phyloP scores from a whole-genome alignment of 2,888 invertebrate species.

The Oxycera nigricornis region DNA sequence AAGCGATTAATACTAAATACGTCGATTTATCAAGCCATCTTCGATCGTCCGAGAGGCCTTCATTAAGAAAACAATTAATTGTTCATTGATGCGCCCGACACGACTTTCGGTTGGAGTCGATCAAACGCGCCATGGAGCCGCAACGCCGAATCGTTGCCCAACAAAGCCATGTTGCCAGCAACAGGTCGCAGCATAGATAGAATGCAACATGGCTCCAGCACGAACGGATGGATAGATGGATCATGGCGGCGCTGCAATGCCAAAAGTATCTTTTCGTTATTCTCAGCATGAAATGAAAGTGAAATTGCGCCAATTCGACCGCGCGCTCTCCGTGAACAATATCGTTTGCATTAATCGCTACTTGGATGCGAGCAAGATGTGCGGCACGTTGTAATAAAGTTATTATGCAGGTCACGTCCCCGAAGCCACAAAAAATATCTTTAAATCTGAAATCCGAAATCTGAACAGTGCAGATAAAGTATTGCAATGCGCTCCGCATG shows the following conservation, averaged over 20 bases:
- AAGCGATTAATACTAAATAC: not conserved
- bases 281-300: slow-evolving; percentile 22
- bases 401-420: slow-evolving; percentile 24
- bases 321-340: slow-evolving; percentile 19
- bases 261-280: not conserved
- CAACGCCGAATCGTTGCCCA: not conserved
- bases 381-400: slow-evolving; percentile 6
- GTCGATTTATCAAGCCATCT: not conserved
- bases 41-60: not conserved
- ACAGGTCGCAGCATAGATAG: not conserved
- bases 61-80: slow-evolving; percentile 19
- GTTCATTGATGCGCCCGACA: slow-evolving; percentile 14
- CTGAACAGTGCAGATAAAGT: no score
- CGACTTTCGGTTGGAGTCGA: slow-evolving; percentile 2
- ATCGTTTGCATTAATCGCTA: slow-evolving; percentile 17
- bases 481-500: no score
- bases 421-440: no score
- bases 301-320: slow-evolving; percentile 11
- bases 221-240: not conserved
- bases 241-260: not conserved
- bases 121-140: not conserved
- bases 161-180: not conserved
- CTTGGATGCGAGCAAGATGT: not conserved
- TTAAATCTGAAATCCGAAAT: no score
- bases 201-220: not conserved